Evolutionary conservation across 2,797 vertebrate species (phyloP), one percentile per base, ranked within the genome.

Genomic region (Rhinophrynus dorsalis): DNA sequence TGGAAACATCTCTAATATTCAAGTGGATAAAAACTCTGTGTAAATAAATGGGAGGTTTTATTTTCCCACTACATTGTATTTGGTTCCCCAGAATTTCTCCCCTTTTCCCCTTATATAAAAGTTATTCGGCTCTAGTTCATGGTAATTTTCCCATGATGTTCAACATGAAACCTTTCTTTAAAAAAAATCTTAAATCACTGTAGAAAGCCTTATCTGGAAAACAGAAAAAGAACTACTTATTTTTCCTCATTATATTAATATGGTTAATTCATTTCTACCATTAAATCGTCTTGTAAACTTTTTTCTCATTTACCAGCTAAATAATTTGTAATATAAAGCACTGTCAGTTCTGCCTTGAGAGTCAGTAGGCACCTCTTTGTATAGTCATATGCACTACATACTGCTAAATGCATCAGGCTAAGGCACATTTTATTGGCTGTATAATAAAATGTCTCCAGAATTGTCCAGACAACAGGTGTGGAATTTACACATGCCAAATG

Each of bases 371-470:
- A 55, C 11, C 42, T 59, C 33, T 58, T 56, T 67, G 27, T 17
- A 38, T 55, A 17, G 59, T 33, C 57, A 45, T 44, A 59, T 54
- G 27, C 45, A 66, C 35, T 33, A 20, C 37, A 42, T 21, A 66
- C 70, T 73, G 70, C 55, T 73, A 73, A 73, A 73, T 73, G 38
- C 62, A 73, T 73, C 70, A 73, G 62, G 62, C 54, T 17, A 57
- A 26, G 42, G 42, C 55, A 40, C 50, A 8, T 73, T 72, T 73
- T 73, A 73, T 73, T 73, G 70, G 70, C 24, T 60, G 29, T 67
- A 73, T 73, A 73, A 73, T 73, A 73, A 73, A 73, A 73, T 73
- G 70, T 73, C 70, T 73, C 70, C 65, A 73, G 55, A 73, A 60
- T 73, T 60, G 62, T 73, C 70, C 70, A 73, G 70, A 73, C 70